Conservation (phyloP, 2,113 vertebrate species). For the Camelus bactrianus region DNA sequence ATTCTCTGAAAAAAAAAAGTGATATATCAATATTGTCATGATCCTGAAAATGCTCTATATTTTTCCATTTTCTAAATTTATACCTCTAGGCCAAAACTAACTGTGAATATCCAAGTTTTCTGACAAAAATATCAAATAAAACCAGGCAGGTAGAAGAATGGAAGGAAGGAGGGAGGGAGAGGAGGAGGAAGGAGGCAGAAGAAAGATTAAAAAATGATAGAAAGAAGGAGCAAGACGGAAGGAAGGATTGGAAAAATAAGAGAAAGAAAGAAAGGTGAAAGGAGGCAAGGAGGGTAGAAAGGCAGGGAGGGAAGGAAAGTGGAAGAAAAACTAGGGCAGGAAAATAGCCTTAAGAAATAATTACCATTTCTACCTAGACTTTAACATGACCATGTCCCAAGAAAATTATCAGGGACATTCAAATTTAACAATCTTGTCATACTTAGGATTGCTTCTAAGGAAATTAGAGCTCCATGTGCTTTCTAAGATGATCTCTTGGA, state of each 20-base stretch:
- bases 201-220: not conserved
- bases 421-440: not conserved
- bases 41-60: not conserved
- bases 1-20: not conserved
- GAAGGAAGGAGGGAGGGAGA: not conserved
- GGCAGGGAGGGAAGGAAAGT: not conserved
- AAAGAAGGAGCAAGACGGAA: not conserved
- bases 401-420: not conserved
- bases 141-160: not conserved
- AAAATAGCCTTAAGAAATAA: not conserved
- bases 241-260: too few relatives aligned
- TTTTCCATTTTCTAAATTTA: not conserved
- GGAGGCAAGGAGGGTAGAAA: not conserved
- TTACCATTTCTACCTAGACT: not conserved
- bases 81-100: not conserved
- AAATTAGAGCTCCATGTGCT: not conserved
- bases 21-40: not conserved
- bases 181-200: not conserved
- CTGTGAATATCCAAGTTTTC: not conserved
- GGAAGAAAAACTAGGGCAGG: not conserved
- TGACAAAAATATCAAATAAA: not conserved
- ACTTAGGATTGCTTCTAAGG: not conserved
- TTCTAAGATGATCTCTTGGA: not conserved
- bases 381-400: not conserved
- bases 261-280: not conserved